Evolutionary conservation across 2,113 vertebrate species (phyloP).

Genomic region (Megaceryle torquata): DNA sequence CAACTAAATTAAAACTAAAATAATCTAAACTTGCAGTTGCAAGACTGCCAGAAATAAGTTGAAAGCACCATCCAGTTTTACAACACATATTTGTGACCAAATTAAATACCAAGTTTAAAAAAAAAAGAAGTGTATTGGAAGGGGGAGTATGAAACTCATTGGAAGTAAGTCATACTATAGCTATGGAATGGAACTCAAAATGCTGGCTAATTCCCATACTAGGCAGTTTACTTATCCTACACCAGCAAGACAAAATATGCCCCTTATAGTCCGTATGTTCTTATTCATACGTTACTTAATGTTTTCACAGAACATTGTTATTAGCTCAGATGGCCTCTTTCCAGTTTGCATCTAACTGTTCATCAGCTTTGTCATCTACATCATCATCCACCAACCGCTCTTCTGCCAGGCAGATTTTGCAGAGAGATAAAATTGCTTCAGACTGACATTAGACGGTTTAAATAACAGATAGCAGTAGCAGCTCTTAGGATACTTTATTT

Average conservation of each 20-base stretch:
- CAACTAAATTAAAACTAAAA: neutral
- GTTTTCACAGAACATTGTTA: neutral
- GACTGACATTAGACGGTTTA: neutral
- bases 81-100: neutral
- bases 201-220: neutral
- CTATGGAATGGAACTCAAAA: neutral
- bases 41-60: neutral
- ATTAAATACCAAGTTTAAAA: neutral
- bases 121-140: neutral
- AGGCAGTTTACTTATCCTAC: neutral
- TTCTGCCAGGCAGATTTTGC: conserved; percentile 24
- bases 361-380: conserved; percentile 30
- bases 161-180: neutral
- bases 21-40: neutral
- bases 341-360: neutral
- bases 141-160: neutral
- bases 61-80: neutral
- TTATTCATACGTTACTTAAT: neutral
- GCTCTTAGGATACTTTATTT: conserved; percentile 7
- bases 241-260: neutral
- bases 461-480: conserved; percentile 14
- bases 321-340: neutral
- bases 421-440: conserved; percentile 49
- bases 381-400: conserved; percentile 42
- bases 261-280: neutral